These are phyloP conservation scores for Jaculus jaculus DNA, from an alignment of 2,113 vertebrate species.

Conservation along the genomic window DNA sequence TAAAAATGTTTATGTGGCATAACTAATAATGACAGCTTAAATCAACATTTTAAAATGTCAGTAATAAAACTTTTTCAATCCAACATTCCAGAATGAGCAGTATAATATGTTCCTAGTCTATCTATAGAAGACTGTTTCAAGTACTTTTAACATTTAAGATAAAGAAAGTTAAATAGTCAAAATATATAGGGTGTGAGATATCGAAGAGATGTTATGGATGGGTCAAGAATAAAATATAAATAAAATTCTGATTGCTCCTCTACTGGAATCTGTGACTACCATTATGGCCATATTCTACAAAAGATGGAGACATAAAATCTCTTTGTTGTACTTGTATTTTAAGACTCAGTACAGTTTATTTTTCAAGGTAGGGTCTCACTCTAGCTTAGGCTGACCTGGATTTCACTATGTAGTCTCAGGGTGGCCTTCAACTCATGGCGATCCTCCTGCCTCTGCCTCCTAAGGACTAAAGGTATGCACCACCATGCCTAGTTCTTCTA, in stretches of 20 bases:
- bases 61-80: neutral
- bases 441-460: too few relatives aligned
- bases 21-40: neutral
- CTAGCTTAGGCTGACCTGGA: too few relatives aligned
- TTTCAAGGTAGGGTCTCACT: too few relatives aligned
- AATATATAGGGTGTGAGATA: neutral
- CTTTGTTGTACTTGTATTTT: neutral
- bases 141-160: conserved; percentile 21
- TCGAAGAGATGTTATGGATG: neutral
- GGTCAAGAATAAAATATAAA: neutral
- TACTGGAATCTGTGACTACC: neutral
- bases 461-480: too few relatives aligned
- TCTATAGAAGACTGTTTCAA: neutral
- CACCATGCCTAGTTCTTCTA: too few relatives aligned
- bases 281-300: neutral
- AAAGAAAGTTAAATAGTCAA: neutral
- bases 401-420: too few relatives aligned
- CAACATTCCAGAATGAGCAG: neutral
- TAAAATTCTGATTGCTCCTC: neutral
- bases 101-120: neutral
- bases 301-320: neutral
- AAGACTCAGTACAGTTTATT: neutral
- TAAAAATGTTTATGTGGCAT: neutral
- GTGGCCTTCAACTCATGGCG: too few relatives aligned
- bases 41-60: neutral